Evolutionary conservation across 2,113 vertebrate species (phyloP).

Genomic region (Axis porcinus): DNA sequence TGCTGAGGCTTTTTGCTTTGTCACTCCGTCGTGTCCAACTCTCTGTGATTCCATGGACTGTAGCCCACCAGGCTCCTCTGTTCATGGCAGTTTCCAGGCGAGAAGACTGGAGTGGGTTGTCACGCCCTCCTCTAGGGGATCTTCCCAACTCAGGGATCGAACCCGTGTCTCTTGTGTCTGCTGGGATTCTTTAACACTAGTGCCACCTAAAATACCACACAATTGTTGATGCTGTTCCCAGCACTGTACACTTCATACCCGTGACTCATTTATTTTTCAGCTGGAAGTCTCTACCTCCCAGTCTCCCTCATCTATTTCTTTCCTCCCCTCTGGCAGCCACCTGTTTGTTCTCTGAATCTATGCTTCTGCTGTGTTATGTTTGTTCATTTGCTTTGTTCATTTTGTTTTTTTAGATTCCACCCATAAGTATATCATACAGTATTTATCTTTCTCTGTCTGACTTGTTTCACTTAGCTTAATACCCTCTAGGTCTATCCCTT

Average conservation of each 20-base stretch:
- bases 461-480: background rate
- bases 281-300: background rate
- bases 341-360: background rate
- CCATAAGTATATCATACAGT: background rate
- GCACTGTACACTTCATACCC: background rate
- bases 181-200: background rate
- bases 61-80: background rate
- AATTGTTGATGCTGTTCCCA: background rate
- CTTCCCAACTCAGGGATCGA: background rate
- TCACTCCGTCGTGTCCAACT: fast-evolving
- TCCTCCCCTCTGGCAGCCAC: background rate
- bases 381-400: background rate
- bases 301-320: background rate
- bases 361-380: background rate
- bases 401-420: background rate
- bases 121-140: background rate
- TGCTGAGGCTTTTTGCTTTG: background rate
- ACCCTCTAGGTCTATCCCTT: background rate
- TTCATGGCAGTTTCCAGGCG: background rate
- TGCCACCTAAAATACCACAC: background rate
- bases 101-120: background rate
- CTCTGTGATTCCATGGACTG: background rate
- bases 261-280: background rate
- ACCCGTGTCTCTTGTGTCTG: background rate
- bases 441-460: background rate